Evolutionary conservation across 2,888 invertebrate species (phyloP), one percentile per base, ranked within the genome.

Genomic region (Lacanobia oleracea): DNA sequence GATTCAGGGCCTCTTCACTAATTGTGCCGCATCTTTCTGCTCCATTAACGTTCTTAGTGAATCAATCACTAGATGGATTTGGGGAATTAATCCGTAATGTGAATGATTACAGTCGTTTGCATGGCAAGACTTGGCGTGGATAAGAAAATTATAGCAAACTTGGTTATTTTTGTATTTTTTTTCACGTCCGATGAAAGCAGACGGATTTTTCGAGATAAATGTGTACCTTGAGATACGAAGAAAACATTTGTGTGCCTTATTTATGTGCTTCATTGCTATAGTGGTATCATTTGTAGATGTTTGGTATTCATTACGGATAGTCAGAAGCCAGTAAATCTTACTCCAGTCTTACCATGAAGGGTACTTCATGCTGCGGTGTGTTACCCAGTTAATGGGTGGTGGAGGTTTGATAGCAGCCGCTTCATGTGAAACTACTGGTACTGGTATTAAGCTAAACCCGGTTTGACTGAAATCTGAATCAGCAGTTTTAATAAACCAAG

Each of bases 1-100:
- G 83, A 82, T 70, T 80, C 69, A 74, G 83, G 78, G 53, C 48
- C 61, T 67, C 79, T 73, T 61, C 70, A 54, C 57, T 82, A 80
- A 80, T 79, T 80, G 67, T 74, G 67, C 80, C 59, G 50, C 79
- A 63, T 74, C 74, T 80, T 80, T 80, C 83, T 74, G 37, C 83
- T 82, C 79, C 74, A 80, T 80, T 80, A 78, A 79, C 79, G 62
- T 54, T 63, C 69, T 82, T 70, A 80, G 83, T 37, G 77, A 56
- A 88, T 91, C 80, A 80, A 80, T 80, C 83, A 83, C 80, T 79
- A 70, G 80, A 83, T 74, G 83, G 83, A 74, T 80, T 82, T 45
- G 51, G 69, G 62, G 80, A 80, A 80, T 80, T 80, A 74, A 80
- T 79, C 74, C 65, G 54, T 80, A 70, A 82, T 83, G 62, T 74